Conservation (phyloP, 2,113 vertebrate species). For the Eptesicus fuscus region DNA sequence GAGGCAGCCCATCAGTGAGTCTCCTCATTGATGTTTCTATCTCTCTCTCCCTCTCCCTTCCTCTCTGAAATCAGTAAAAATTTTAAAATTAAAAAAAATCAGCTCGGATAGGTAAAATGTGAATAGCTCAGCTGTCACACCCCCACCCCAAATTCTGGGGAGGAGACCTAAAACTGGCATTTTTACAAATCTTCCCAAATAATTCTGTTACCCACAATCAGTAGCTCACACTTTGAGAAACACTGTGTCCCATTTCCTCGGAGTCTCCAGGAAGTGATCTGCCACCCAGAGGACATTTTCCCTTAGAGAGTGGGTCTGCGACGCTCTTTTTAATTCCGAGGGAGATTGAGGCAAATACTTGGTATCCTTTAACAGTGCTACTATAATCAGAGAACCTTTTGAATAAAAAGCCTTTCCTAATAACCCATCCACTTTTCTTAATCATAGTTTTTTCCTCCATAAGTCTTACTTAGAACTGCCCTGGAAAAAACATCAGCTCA, state of each 20-base stretch:
- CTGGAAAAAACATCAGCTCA: neutral
- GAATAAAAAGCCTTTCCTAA: neutral
- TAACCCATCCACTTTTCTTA: constrained; percentile 6
- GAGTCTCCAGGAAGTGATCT: neutral
- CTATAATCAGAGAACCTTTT: constrained; percentile 28
- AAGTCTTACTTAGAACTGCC: constrained; percentile 18
- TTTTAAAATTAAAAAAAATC: neutral
- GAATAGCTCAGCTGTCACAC: neutral
- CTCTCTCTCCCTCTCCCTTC: too few species aligned
- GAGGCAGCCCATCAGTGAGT: too few species aligned
- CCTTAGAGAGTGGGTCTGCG: neutral
- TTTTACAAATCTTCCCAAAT: neutral
- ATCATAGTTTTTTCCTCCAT: constrained; percentile 14
- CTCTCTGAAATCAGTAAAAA: too few species aligned
- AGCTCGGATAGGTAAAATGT: neutral
- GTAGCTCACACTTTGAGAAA: neutral
- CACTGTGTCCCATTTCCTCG: neutral
- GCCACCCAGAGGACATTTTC: neutral
- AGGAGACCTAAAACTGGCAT: neutral
- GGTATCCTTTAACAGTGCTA: neutral
- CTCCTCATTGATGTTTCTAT: too few species aligned
- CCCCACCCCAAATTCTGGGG: neutral
- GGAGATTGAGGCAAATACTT: neutral
- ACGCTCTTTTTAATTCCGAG: neutral
- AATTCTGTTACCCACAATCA: neutral